These are phyloP conservation scores for Triops longicaudatus DNA, from an alignment of 1,140 invertebrate species.

Conservation along the genomic window DNA sequence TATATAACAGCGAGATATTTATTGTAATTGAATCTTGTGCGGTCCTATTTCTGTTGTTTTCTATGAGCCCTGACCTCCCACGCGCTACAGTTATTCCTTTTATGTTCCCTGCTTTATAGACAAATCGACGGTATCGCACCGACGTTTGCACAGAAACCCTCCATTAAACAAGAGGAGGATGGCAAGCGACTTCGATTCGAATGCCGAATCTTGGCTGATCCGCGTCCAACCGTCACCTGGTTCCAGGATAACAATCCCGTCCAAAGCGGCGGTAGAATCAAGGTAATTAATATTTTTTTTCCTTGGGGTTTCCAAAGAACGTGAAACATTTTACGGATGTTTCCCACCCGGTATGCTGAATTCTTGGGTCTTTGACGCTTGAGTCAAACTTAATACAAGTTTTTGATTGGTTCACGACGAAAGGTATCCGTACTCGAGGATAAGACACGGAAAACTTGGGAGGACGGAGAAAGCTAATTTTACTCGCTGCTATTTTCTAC, in stretches of 20 bases:
- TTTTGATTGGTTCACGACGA: neutral
- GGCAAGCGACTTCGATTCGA: constrained; percentile 91
- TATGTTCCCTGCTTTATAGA: constrained; percentile 47
- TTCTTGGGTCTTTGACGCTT: neutral
- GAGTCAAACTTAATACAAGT: neutral
- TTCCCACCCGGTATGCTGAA: neutral
- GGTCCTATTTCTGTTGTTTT: no score
- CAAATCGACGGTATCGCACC: constrained; percentile 95
- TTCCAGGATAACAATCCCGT: constrained; percentile 76
- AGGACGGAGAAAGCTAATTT: constrained; percentile 3
- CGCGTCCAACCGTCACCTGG: constrained; percentile 82
- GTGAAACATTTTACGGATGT: neutral
- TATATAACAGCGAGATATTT: neutral
- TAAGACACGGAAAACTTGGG: neutral
- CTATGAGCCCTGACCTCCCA: no score
- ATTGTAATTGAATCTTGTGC: no score
- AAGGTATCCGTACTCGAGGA: neutral
- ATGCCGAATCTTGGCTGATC: constrained; percentile 89
- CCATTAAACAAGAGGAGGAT: constrained; percentile 93
- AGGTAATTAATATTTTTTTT: constrained; percentile 48
- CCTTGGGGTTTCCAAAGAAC: neutral
- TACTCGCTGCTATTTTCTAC: constrained; percentile 15
- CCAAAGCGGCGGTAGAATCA: constrained; percentile 66
- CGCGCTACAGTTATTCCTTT: neutral
- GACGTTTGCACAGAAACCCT: constrained; percentile 93